These are phyloP conservation scores for Lysiphlebus fabarum DNA, from an alignment of 1,140 invertebrate genomes.

Conservation along the genomic window DNA sequence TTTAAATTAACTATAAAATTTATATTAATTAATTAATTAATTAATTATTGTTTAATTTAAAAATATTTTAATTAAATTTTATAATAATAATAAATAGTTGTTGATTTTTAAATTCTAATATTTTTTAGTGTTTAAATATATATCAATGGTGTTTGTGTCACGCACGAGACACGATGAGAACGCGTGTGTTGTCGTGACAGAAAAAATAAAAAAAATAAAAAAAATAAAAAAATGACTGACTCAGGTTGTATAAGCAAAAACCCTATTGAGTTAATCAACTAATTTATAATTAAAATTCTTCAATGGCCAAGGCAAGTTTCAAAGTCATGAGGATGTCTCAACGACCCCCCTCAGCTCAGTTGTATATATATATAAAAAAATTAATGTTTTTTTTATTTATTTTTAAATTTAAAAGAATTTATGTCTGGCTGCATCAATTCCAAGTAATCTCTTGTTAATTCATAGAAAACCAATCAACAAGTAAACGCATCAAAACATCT, in stretches of 20 bases:
- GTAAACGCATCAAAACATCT: too few species aligned
- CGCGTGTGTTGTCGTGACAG: too few species aligned
- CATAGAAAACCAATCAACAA: constrained; percentile 55
- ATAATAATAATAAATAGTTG: too few species aligned
- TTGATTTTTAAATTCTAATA: background rate
- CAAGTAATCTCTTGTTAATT: constrained; percentile 51
- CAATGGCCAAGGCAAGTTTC: constrained; percentile 36
- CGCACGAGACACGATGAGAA: constrained; percentile 12
- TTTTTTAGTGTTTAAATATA: background rate
- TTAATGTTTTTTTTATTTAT: constrained; percentile 17
- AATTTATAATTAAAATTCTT: constrained; percentile 59
- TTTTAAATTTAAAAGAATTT: constrained; percentile 39
- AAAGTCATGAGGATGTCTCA: background rate
- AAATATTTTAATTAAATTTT: too few species aligned
- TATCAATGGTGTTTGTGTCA: constrained; percentile 23
- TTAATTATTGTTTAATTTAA: too few species aligned
- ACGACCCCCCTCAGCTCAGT: constrained; percentile 14
- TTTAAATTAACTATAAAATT: too few species aligned
- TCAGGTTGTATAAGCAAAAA: constrained; percentile 40
- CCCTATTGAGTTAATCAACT: constrained; percentile 58
- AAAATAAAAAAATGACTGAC: too few species aligned
- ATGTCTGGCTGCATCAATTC: constrained; percentile 41
- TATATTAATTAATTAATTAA: too few species aligned
- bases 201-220: background rate
- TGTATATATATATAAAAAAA: too few species aligned